Percentiles rank a stretch among this genome's conserved stretches.
phyloP scores from a whole-genome alignment of 1,140 invertebrate genomes.

The Caenorhabditis remanei region DNA sequence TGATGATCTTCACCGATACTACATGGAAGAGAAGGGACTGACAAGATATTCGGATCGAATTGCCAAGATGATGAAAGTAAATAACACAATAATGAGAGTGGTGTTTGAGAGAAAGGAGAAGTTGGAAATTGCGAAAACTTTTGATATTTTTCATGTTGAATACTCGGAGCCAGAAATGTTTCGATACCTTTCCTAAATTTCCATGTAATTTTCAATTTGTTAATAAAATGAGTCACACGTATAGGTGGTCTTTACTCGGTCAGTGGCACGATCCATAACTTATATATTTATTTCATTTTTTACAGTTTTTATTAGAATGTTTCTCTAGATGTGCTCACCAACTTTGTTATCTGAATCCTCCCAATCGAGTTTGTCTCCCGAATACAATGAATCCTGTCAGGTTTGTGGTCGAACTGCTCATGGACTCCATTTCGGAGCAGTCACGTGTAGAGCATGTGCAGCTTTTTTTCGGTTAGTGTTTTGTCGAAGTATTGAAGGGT shows the following conservation, averaged over 20 bases:
- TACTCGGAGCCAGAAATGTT: background rate
- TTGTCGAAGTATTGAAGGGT: background rate
- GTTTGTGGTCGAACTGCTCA: conserved; percentile 49
- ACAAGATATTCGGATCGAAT: conserved; percentile 22
- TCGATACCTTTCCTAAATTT: background rate
- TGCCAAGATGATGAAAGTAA: conserved; percentile 14
- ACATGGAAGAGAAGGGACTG: background rate
- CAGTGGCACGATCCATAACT: too few relatives aligned
- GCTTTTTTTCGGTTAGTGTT: conserved; percentile 57
- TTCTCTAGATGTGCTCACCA: too few relatives aligned
- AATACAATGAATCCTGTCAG: background rate
- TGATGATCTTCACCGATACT: background rate
- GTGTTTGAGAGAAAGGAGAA: background rate
- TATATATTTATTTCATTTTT: too few relatives aligned
- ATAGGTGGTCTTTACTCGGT: too few relatives aligned
- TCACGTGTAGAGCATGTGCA: conserved; percentile 51
- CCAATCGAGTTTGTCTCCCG: too few relatives aligned
- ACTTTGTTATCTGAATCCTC: too few relatives aligned
- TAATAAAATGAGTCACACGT: too few relatives aligned
- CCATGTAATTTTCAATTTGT: too few relatives aligned
- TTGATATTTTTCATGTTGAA: conserved; percentile 10
- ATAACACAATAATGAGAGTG: background rate
- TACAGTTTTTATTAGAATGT: too few relatives aligned
- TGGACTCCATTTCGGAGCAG: conserved; percentile 56
- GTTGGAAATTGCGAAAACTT: background rate